phyloP scores from a whole-genome alignment of 2,888 invertebrate genomes.

The Metopia argyrocephala region DNA sequence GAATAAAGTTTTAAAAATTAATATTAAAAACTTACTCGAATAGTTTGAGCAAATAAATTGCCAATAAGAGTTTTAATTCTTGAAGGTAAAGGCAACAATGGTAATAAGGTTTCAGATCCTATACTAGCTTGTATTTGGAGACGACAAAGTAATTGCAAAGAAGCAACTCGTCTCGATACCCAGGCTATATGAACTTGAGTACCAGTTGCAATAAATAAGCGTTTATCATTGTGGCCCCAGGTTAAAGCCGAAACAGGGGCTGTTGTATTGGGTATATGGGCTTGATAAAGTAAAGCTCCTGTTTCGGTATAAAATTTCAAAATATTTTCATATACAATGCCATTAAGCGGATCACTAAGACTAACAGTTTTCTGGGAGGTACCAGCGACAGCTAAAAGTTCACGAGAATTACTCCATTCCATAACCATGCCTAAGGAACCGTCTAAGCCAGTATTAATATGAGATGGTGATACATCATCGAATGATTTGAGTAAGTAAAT shows the following conservation, averaged over 20 bases:
- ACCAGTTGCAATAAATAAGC: slow-evolving; percentile 95
- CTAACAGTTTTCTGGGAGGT: slow-evolving; percentile 79
- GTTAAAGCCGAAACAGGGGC: slow-evolving; percentile 93
- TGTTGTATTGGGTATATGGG: slow-evolving; percentile 87
- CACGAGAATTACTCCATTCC: slow-evolving; percentile 98
- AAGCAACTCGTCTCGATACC: slow-evolving; percentile 93
- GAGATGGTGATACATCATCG: slow-evolving; percentile 94
- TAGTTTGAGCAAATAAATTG: slow-evolving; percentile 94
- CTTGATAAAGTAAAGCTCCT: slow-evolving; percentile 89
- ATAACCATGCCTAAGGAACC: slow-evolving; percentile 88
- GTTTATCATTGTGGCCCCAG: slow-evolving; percentile 98
- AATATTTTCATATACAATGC: slow-evolving; percentile 86
- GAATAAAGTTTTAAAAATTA: neutral
- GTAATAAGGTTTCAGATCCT: slow-evolving; percentile 86
- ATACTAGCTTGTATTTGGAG: slow-evolving; percentile 88
- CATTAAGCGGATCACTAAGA: slow-evolving; percentile 73
- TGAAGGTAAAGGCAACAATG: slow-evolving; percentile 91
- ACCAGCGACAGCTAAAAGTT: slow-evolving; percentile 94
- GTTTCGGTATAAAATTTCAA: slow-evolving; percentile 94
- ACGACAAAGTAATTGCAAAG: slow-evolving; percentile 92
- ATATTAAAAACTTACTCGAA: slow-evolving; percentile 84
- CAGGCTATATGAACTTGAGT: slow-evolving; percentile 95
- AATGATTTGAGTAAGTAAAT: slow-evolving; percentile 93
- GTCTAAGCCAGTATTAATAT: slow-evolving; percentile 87
- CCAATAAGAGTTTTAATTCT: slow-evolving; percentile 90